Evolutionary conservation across 2,113 vertebrate species (phyloP), one percentile per base, ranked within the genome.

Genomic region (Atherinomorus stipes): DNA sequence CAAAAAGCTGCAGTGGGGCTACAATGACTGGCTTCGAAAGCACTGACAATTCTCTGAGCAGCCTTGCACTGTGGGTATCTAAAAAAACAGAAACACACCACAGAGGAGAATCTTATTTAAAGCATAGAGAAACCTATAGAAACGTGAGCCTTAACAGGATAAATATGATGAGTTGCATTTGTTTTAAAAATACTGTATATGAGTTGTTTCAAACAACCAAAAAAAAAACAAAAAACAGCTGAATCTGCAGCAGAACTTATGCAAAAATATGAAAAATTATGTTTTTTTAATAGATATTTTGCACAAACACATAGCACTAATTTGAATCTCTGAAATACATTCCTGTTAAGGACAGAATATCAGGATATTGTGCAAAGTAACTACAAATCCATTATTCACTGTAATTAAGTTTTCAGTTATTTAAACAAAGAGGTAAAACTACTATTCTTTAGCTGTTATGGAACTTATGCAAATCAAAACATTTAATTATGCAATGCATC

Each of bases 21-120:
- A 73, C 10, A 71, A 10, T 68, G 47, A 66, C 40, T 49, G 9
- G 31, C 31, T 40, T 53, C 53, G 56, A 75, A 73, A 61, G 53
- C 12, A 22, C 12, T 53, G 62, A 5, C 11, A 68, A 11, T 10
- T 71, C 22, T 42, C 13, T 56, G n/a, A 31, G 16, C 3, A 37
- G 25, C 56, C 15, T 8, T 37, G 25, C 40, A 21, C 10, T 37
- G 23, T 57, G 16, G 23, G 38, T 42, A 54, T 54, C 26, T 9
- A 74, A 26, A 74, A 26, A 74, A 80, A 61, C 23, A 15, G 21
- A 57, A 56, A 53, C 2, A 49, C 23, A 26, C 4, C 2, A 21
- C 31, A 11, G 28, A 52, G 65, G 56, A 2, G 0, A 18, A 1
- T n/a, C n/a, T n/a, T 47, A 19, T 11, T 54, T 44, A 28, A 51